These are phyloP conservation scores for Schizaphis graminum DNA, from an alignment of 2,888 invertebrate genomes.

Conservation along the genomic window DNA sequence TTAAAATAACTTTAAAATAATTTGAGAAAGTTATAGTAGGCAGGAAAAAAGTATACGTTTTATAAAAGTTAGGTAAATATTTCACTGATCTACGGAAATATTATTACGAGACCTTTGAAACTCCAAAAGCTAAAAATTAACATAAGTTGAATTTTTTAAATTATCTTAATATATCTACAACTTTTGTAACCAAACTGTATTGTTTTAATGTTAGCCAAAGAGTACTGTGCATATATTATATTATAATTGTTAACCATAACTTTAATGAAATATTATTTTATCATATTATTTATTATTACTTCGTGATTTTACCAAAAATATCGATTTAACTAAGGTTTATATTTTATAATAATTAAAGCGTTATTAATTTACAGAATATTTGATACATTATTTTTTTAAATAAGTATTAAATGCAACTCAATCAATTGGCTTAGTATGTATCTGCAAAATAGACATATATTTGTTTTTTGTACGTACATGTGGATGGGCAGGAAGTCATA, in stretches of 20 bases:
- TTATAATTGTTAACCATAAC: not conserved
- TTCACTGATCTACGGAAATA: not conserved
- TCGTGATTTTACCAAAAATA: not conserved
- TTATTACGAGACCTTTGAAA: not conserved
- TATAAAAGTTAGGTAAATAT: not conserved
- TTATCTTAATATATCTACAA: not conserved
- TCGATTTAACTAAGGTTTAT: not conserved
- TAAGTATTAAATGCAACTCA: not conserved
- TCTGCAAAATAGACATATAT: not conserved
- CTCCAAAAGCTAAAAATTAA: not conserved
- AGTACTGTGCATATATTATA: not conserved
- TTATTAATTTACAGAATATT: not conserved
- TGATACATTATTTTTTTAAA: not conserved
- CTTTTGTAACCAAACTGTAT: not conserved
- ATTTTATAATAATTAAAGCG: not conserved
- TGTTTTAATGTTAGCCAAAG: not conserved
- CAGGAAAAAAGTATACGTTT: not conserved
- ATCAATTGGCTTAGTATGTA: not conserved
- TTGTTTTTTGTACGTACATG: not conserved
- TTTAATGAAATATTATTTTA: not conserved
- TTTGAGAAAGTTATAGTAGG: not conserved
- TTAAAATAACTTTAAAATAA: not conserved
- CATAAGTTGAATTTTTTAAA: not conserved
- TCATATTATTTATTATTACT: not conserved
- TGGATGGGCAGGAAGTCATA: not conserved